A percentile compares a stretch with the other conserved stretches of the same genome.
These are phyloP conservation scores for Craniophora ligustri DNA, from an alignment of 2,888 invertebrate genomes.

Conservation along the genomic window DNA sequence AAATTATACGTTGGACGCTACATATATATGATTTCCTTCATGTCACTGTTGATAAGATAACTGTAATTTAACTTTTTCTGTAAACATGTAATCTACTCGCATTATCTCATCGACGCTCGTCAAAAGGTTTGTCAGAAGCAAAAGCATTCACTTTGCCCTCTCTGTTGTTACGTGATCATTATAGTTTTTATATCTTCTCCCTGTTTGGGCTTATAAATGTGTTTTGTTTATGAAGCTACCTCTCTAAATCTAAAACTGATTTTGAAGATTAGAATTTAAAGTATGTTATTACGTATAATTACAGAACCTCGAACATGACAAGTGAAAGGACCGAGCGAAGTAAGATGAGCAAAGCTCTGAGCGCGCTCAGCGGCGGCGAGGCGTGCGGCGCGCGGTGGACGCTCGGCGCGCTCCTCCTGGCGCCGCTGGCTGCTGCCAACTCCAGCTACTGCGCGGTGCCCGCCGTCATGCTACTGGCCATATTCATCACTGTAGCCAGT, in stretches of 20 bases:
- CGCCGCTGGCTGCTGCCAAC: constrained; percentile 89
- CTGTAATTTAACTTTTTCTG: constrained; percentile 41
- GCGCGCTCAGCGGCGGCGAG: constrained; percentile 73
- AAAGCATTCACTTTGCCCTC: background rate
- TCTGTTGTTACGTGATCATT: too few relatives aligned
- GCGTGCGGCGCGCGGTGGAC: constrained; percentile 88
- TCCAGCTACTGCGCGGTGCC: constrained; percentile 89
- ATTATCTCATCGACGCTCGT: constrained; percentile 22
- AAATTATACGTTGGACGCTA: too few relatives aligned
- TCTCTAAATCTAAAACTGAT: too few relatives aligned
- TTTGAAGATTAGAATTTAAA: too few relatives aligned
- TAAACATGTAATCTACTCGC: constrained; percentile 30
- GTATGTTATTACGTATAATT: too few relatives aligned
- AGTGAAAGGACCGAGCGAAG: constrained; percentile 62
- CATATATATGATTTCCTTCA: constrained; percentile 36
- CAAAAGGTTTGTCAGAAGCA: background rate
- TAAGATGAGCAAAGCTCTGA: constrained; percentile 70
- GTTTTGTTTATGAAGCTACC: too few relatives aligned
- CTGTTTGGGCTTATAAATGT: too few relatives aligned
- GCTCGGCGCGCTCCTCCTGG: constrained; percentile 87
- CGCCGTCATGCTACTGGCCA: constrained; percentile 86
- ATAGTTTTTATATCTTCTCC: too few relatives aligned
- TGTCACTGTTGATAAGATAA: constrained; percentile 29
- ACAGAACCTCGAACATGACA: constrained; percentile 61
- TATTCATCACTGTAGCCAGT: constrained; percentile 87